Evolutionary conservation across 37 sponge, comb jelly and placozoan species (phyloP).

Genomic region (Agelas oroides): DNA sequence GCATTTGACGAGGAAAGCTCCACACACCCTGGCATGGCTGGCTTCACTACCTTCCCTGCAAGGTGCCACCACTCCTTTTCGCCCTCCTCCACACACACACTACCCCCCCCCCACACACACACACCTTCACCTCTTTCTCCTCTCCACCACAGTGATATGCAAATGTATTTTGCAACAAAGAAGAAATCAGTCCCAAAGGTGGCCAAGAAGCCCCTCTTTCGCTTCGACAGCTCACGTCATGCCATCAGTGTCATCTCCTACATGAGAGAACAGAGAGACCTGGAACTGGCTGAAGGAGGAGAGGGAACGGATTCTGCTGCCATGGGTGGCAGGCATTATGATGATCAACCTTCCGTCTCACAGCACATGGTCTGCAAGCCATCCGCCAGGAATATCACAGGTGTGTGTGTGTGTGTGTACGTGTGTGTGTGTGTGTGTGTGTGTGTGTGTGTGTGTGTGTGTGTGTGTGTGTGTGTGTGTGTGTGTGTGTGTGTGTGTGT

Average conservation of each 20-base stretch:
- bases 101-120: no score
- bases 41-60: slow-evolving; percentile 5
- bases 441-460: slow-evolving; percentile 11
- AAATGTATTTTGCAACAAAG: slow-evolving; percentile 12
- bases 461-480: no score
- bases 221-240: slow-evolving; percentile 80
- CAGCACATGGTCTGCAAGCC: slow-evolving; percentile 79
- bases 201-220: slow-evolving; percentile 72
- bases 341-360: slow-evolving; percentile 48
- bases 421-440: neutral
- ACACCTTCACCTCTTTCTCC: neutral
- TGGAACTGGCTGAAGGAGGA: slow-evolving; percentile 37
- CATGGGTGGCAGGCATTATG: slow-evolving; percentile 16
- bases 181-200: slow-evolving; percentile 7
- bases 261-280: slow-evolving; percentile 78
- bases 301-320: neutral
- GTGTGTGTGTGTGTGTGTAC: slow-evolving; percentile 9
- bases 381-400: slow-evolving; percentile 63
- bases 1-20: slow-evolving; percentile 19
- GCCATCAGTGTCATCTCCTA: slow-evolving; percentile 84
- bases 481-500: no score
- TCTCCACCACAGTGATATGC: slow-evolving; percentile 16
- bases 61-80: no score
- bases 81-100: no score
- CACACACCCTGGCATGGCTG: slow-evolving; percentile 8